Evolutionary conservation across 2,797 vertebrate species (phyloP), one percentile per base, ranked within the genome.

Genomic region (Diceros bicornis): DNA sequence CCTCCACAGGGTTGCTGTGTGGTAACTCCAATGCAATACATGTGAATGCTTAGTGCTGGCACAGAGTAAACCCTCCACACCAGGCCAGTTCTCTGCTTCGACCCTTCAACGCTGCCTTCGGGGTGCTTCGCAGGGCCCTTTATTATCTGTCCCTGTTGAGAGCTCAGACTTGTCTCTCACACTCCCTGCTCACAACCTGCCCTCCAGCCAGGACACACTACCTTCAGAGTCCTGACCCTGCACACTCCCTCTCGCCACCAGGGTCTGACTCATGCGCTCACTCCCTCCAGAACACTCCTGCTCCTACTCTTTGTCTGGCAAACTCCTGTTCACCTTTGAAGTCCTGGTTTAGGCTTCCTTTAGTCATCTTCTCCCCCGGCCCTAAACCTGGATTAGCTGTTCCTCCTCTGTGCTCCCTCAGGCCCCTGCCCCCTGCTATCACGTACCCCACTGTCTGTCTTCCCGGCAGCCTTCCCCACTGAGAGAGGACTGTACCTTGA

Each of bases 251-350:
- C 79, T 57, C 23, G 1, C 27, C 0, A 3, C 44, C 81, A 27
- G 78, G 9, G n/a, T 12, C 50, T 0, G 5, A 16, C 41, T 23
- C 1, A 0, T 0, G 1, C 18, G 14, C 20, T 34, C 10, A 0
- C 57, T 7, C 8, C 16, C 20, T 74, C 47, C 57, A 7, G 27
- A 41, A 55, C 37, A 16, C 12, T 6, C n/a, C 29, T 64, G 20
- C 16, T 89, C 32, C 2, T 34, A 17, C 77, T 27, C 59, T 11
- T 27, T 23, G 7, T 71, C 64, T 41, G 11, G 18, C 14, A 34
- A 25, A 32, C 34, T 14, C 74, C 18, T 25, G 17, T 41, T 52
- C 34, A 14, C 29, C 21, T 4, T 44, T 18, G 17, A 52, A 27
- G 62, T 41, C 71, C 50, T 34, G 18, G 13, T 41, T 62, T 18